These are phyloP conservation scores for Bufotes viridis DNA, from an alignment of 2,797 vertebrate genomes.

Conservation along the genomic window DNA sequence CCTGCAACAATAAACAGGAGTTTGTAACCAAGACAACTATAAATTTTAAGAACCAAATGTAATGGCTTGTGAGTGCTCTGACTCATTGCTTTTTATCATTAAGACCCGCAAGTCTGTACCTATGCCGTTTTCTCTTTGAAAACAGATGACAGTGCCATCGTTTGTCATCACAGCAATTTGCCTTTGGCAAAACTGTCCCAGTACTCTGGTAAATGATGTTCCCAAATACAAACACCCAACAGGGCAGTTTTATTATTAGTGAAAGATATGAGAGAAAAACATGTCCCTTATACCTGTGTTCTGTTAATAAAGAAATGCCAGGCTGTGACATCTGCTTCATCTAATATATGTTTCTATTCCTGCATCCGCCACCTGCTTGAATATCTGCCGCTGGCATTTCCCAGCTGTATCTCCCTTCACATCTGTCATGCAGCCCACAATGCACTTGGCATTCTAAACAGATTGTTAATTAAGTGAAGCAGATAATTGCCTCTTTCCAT, in stretches of 20 bases:
- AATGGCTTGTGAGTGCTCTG: slow-evolving; percentile 22
- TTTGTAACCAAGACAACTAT: slow-evolving; percentile 47
- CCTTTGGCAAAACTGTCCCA: slow-evolving; percentile 34
- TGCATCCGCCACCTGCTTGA: slow-evolving; percentile 45
- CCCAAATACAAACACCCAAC: slow-evolving; percentile 36
- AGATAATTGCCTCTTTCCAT: slow-evolving; percentile 43
- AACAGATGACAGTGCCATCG: neutral
- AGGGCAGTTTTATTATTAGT: slow-evolving; percentile 16
- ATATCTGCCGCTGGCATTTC: slow-evolving; percentile 45
- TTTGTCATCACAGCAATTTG: slow-evolving; percentile 40
- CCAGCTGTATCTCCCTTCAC: slow-evolving; percentile 52
- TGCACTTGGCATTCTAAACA: slow-evolving; percentile 57
- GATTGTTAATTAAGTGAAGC: slow-evolving; percentile 55
- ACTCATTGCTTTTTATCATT: slow-evolving; percentile 27
- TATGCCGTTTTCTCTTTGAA: neutral
- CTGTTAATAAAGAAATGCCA: slow-evolving; percentile 33
- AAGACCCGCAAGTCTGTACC: slow-evolving; percentile 12
- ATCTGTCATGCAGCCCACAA: slow-evolving; percentile 51
- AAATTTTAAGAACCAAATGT: slow-evolving; percentile 1
- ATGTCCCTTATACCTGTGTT: slow-evolving; percentile 3
- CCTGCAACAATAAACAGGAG: neutral
- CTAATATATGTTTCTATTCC: slow-evolving; percentile 30
- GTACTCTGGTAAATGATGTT: slow-evolving; percentile 36
- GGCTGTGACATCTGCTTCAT: slow-evolving; percentile 51
- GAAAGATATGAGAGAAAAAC: slow-evolving; percentile 1